Conservation (phyloP, 2,797 vertebrate species). For the Hipposideros larvatus region DNA sequence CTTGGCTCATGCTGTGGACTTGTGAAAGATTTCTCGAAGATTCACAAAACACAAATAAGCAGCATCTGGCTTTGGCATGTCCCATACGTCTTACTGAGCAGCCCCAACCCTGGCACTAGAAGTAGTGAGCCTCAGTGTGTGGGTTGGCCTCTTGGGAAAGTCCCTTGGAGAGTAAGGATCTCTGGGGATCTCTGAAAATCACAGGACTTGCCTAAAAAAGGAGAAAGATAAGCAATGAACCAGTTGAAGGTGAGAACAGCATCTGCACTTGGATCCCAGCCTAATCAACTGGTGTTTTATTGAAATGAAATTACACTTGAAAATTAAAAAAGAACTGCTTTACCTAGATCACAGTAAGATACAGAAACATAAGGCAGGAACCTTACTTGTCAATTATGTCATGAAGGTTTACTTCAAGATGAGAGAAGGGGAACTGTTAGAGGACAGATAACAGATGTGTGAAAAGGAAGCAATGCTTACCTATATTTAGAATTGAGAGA, state of each 20-base stretch:
- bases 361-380: background rate
- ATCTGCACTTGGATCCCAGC: background rate
- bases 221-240: background rate
- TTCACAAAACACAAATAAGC: too few relatives aligned
- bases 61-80: too few relatives aligned
- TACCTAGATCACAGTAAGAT: background rate
- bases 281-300: background rate
- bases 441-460: background rate
- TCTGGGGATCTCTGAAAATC: background rate
- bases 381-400: background rate
- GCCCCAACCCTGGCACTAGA: too few relatives aligned
- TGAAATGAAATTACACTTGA: conserved; percentile 10
- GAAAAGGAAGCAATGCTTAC: background rate
- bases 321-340: background rate
- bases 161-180: background rate
- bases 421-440: background rate
- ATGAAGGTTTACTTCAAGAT: background rate
- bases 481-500: background rate
- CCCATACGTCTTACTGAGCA: too few relatives aligned
- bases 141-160: background rate
- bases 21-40: too few relatives aligned
- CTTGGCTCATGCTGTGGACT: too few relatives aligned
- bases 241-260: background rate
- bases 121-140: too few relatives aligned
- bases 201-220: background rate